These are phyloP conservation scores for Holothuria leucospilota DNA, from an alignment of 53 echinoderm and acorn worm genomes.

Conservation along the genomic window DNA sequence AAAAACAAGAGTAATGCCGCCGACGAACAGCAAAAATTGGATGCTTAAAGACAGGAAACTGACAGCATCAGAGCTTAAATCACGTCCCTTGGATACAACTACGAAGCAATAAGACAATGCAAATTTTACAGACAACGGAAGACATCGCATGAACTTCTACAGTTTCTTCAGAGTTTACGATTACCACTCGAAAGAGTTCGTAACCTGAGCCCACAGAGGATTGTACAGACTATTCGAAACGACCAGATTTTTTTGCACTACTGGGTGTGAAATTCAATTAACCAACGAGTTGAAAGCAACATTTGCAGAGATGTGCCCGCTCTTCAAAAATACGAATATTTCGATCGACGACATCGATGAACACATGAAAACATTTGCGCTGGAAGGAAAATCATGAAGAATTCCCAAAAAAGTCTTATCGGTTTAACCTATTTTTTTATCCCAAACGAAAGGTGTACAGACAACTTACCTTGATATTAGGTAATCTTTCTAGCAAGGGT, in stretches of 20 bases:
- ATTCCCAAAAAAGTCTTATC: constrained; percentile 40
- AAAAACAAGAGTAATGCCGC: neutral
- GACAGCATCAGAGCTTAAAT: constrained; percentile 37
- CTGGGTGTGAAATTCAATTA: constrained; percentile 63
- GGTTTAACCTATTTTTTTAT: constrained; percentile 5
- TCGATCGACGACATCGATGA: constrained; percentile 50
- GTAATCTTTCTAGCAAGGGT: neutral
- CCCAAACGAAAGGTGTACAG: constrained; percentile 14
- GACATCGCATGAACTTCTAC: neutral
- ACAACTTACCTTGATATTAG: too few species aligned
- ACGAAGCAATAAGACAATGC: constrained; percentile 59
- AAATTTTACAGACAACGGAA: neutral
- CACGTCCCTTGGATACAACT: constrained; percentile 28
- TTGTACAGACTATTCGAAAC: constrained; percentile 24
- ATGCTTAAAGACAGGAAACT: neutral
- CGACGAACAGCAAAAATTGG: neutral
- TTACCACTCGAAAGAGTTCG: constrained; percentile 18
- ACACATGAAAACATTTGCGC: constrained; percentile 38
- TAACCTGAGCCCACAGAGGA: constrained; percentile 1
- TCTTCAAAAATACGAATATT: constrained; percentile 55
- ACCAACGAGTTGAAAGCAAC: constrained; percentile 22
- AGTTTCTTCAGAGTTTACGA: neutral
- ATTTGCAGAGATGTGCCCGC: constrained; percentile 62
- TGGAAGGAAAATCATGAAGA: constrained; percentile 21
- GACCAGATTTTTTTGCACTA: constrained; percentile 50